Conservation (phyloP, 2,113 vertebrate species). For the Thamnaconus septentrionalis region DNA sequence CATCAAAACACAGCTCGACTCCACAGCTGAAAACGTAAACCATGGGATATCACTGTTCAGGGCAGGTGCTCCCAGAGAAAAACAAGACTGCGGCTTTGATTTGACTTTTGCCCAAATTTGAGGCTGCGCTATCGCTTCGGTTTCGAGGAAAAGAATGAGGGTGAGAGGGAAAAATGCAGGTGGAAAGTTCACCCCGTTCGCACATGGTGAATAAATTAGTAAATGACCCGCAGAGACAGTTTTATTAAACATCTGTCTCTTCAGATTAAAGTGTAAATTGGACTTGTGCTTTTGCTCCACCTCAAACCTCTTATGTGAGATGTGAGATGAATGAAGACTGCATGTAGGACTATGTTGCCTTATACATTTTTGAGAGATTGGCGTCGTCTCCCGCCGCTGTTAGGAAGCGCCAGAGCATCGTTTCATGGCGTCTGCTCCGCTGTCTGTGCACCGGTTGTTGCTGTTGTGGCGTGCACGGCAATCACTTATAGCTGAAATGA, state of each 20-base stretch:
- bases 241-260: too few species aligned
- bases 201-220: too few species aligned
- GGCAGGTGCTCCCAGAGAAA: conserved; percentile 59
- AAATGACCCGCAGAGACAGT: too few species aligned
- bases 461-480: conserved; percentile 27
- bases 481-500: conserved; percentile 49
- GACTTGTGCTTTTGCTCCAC: too few species aligned
- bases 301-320: not conserved
- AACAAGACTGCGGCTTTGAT: conserved; percentile 39
- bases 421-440: conserved; percentile 25
- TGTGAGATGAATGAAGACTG: not conserved
- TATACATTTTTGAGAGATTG: not conserved
- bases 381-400: not conserved
- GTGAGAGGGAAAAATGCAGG: too few species aligned
- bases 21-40: conserved; percentile 56
- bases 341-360: not conserved
- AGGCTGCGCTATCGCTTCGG: conserved; percentile 4
- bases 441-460: conserved; percentile 1
- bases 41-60: conserved; percentile 37
- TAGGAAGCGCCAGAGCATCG: conserved; percentile 2
- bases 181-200: too few species aligned
- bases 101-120: conserved; percentile 40
- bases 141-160: too few species aligned
- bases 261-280: too few species aligned
- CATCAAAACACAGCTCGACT: conserved; percentile 57